Evolutionary conservation across 2,113 vertebrate species (phyloP), one percentile per base, ranked within the genome.

Genomic region (Otus sunia): DNA sequence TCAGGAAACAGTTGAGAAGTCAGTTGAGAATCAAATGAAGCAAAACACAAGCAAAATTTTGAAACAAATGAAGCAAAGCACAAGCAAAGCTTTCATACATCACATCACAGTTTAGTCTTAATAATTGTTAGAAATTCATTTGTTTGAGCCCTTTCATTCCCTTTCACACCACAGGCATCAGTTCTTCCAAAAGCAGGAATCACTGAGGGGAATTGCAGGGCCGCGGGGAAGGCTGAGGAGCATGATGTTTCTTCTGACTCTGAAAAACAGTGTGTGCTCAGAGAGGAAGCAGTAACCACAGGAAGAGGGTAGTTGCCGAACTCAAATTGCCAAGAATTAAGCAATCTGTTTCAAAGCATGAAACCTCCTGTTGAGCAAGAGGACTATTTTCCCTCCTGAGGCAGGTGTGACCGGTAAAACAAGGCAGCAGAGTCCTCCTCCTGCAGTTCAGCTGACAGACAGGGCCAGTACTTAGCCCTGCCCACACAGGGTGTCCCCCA

Each of bases 301-400:
- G 89, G 92, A 90, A 89, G 25, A 86, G 73, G n/a, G 47, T n/a
- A 89, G 94, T 53, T 93, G 23, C 66, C 0, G 21, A 85, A 85
- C 34, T 60, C 27, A 63, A 69, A 82, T 77, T 92, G 87, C 66
- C 68, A 89, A 78, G 63, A 84, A 43, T 95, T 90, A 88, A 89
- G 94, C 95, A 96, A 96, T 74, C 73, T 58, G 22, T 82, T 95
- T 88, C 50, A 53, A 63, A 49, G 39, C 64, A 53, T 73, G 86
- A 95, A 94, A 59, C 27, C 49, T 86, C 49, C 19, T 55, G 32
- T 95, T 97, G 94, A 92, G 89, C 78, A 96, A 93, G 95, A 92
- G 60, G 41, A 32, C 23, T 77, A 0, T 22, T 37, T 63, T 91
- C 60, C 55, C 32, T 94, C 59, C 56, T 6, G 7, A 53, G 59